Evolutionary conservation across 1,140 invertebrate genomes (phyloP), one percentile per base, ranked within the genome.

Genomic region (Brachionus koreanus): DNA sequence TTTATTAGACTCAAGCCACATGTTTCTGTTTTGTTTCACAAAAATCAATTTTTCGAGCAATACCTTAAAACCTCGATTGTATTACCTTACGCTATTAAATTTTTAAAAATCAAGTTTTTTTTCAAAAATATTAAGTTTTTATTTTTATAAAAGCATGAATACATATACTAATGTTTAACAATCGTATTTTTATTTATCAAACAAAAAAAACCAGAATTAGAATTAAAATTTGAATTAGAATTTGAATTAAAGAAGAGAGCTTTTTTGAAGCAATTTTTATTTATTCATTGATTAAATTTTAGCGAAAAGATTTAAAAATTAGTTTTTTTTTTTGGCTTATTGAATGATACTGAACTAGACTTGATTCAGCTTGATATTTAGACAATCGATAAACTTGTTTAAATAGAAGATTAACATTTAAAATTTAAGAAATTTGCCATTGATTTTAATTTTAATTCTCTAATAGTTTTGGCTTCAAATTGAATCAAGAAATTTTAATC

Each of bases 361-460:
- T 16, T 16, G 13, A 49, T 57, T 57, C 19, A 57, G 5, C 16
- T 57, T 57, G 19, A 9, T 57, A 57, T 57, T 57, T 57, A 57
- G 9, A 57, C 49, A 57, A 65, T 65, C 63, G 12, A 33, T 65
- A 33, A 65, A 65, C 7, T n/a, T 65, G 13, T 65, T 65, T 65
- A 65, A 37, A 33, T 65, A 35, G 12, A 25, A 65, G 63, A 33
- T 65, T 65, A 65, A 65, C 63, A 65, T 65, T 65, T 65, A 25
- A 57, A 57, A 57, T 19, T 57, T n/a, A 57, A 25, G 12, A 13
- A 42, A 42, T 10, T 42, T 13, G 39, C 29, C 1, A 46, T 33
- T 33, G 29, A 33, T 65, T 65, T 37, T 33, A 33, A 35, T 33
- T 65, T 65, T 65, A 13, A 12, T 46, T 46, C n/a, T 46, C 10